Base-by-base conservation (phyloP, 1,140 invertebrate species). In the Drosophila nasuta region DNA sequence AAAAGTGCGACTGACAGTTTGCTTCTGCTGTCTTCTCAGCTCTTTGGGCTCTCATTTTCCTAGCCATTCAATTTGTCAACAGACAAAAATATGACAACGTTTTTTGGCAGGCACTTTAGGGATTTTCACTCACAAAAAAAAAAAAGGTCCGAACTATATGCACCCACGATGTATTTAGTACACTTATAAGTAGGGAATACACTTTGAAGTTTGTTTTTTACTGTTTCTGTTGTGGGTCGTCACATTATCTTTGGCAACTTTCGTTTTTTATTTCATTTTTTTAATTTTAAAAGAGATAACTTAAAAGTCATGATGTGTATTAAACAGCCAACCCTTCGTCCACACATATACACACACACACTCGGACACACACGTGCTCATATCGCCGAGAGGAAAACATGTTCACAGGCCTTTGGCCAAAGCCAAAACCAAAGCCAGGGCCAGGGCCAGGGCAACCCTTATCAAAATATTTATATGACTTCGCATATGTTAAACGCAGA, bases 381-480 rank as follows among this genome's bases (percentile, higher is more conserved):
- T 56, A 56, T 63, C 28, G 62, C 71, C 78, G 38, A 58, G 43
- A 71, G 79, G 68, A 67, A 82, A 81, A 82, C 79, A 74, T 87
- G 79, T 87, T 78, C 57, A 60, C 79, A 79, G 78, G 70, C 75
- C 70, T 73, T 63, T 75, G 75, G 35, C 51, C 63, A 64, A 10
- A 38, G 35, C 35, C 33, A 33, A 3, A 8, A 6, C 33, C 3
- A 25, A 10, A 38, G 35, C 35, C 33, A 8, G 1, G 0, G 33
- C 33, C 20, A 25, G 33, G 75, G 33, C 51, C 57, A 68, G 71
- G 74, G 75, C 88, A 89, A 90, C 87, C 87, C 87, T 90, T 90
- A 90, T 90, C 87, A 90, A 90, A 90, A 90, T 82, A 91, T 91
- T 88, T 90, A 90, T 90, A 91, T 86, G 85, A 85, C 74, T 88